Evolutionary conservation across 2,888 invertebrate species (phyloP), one percentile per base, ranked within the genome.

Genomic region (Isoperla grammatica): DNA sequence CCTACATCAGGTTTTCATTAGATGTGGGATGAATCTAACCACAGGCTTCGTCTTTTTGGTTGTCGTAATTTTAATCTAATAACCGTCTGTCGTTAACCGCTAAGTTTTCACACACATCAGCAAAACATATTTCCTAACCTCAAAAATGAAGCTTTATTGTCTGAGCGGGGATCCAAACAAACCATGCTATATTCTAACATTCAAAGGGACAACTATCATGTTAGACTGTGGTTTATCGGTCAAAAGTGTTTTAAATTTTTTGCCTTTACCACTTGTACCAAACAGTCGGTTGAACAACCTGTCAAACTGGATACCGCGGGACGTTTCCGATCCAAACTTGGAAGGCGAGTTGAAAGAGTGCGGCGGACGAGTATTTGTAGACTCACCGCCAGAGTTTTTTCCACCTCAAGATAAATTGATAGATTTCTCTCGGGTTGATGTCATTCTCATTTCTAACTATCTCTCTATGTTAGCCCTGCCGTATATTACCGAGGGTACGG

Each of bases 401-500:
- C 86, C 91, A 2, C 96, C 96, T 1, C 79, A 95, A 68, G 88
- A 90, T 69, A 90, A 90, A 73, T 83, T 95, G 66, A 83, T 95
- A 42, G 92, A 95, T 74, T 91, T 95, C 74, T 87, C 93, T 3
- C 90, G 92, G 74, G 84, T 99, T 39, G 98, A 99, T 77, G 94
- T 92, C 4, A 94, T 99, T 68, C 79, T 99, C 40, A 90, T 99
- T 69, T 98, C 97, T 9, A 98, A 97, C 77, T 95, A 95, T 74
- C 85, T 91, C 3, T 94, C 92, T 69, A 95, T 99, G 90, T 79
- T 99, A 73, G 98, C 95, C 0, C 77, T 99, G 66, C 99, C 99
- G 0, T 99, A 90, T 75, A 88, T 98, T 68, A 97, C 97, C 0
- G 95, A 97, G 75, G 87, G 88, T 55, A 91, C 94, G 0, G 94